These are phyloP conservation scores for Paralichthys olivaceus DNA, from an alignment of 2,113 vertebrate genomes.

Conservation along the genomic window DNA sequence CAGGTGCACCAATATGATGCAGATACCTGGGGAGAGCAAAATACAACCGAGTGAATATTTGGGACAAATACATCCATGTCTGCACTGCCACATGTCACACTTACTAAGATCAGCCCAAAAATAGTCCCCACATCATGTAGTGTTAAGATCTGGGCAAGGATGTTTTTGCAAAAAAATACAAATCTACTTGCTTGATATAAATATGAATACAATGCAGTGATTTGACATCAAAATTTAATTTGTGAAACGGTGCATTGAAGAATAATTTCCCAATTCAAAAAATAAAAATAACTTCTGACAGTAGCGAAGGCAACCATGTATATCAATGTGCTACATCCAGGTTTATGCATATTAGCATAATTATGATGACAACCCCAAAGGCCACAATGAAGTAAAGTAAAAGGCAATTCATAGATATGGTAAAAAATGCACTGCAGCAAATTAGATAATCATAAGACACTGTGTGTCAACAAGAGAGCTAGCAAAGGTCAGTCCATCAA, in stretches of 20 bases:
- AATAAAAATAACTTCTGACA: slow-evolving; percentile 9
- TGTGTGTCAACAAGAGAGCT: background rate
- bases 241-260: slow-evolving; percentile 1
- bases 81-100: slow-evolving; percentile 10
- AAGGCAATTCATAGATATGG: background rate
- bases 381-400: background rate
- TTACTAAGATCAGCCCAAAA: slow-evolving; percentile 39
- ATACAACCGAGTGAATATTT: slow-evolving; percentile 38
- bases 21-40: slow-evolving; percentile 87
- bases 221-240: background rate
- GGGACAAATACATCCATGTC: slow-evolving; percentile 39
- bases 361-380: background rate
- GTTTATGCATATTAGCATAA: background rate
- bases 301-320: background rate
- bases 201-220: too few species aligned
- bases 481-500: background rate
- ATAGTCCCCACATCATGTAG: slow-evolving; percentile 14
- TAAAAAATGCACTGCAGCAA: background rate
- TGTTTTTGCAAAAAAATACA: background rate
- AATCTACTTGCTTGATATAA: background rate
- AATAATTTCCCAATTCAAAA: slow-evolving; percentile 7
- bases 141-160: background rate
- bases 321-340: slow-evolving; percentile 7
- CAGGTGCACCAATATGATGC: slow-evolving; percentile 99
- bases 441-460: background rate